Evolutionary conservation across 2,888 invertebrate species (phyloP).

Genomic region (Polydrusus pterygomalis): DNA sequence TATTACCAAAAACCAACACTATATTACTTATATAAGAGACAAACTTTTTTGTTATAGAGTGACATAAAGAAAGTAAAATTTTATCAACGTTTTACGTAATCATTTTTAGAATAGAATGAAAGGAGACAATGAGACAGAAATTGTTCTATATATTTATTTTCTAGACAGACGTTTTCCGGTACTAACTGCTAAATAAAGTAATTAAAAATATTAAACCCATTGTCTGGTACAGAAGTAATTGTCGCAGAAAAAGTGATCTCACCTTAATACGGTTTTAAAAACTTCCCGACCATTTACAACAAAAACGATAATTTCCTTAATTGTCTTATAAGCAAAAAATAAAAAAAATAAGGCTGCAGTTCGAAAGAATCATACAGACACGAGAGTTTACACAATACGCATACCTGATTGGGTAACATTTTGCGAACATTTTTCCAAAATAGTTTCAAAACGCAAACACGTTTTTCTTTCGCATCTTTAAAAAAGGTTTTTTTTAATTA

Average conservation of each 20-base stretch:
- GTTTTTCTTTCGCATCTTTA: no score
- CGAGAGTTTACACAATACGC: not conserved
- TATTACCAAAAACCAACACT: no score
- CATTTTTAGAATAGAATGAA: not conserved
- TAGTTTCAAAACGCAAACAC: no score
- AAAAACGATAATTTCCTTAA: conserved; percentile 10
- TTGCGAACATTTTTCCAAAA: no score
- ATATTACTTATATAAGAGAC: no score
- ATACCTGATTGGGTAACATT: no score
- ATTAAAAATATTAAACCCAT: not conserved
- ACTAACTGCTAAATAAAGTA: not conserved
- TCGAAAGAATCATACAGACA: not conserved
- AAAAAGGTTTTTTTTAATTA: not conserved
- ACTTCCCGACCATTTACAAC: conserved; percentile 4
- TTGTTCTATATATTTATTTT: conserved; percentile 1
- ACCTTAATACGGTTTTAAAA: conserved; percentile 6
- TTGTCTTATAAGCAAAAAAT: conserved; percentile 14
- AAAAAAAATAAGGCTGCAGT: not conserved
- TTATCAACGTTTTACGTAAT: not conserved
- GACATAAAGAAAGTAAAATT: no score
- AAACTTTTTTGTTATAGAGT: no score
- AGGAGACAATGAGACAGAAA: not conserved
- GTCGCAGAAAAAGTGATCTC: not conserved
- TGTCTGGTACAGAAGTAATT: not conserved
- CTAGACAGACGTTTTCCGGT: not conserved